Evolutionary conservation across 1,140 invertebrate genomes (phyloP).

Genomic region (Drosophila ogumai): DNA sequence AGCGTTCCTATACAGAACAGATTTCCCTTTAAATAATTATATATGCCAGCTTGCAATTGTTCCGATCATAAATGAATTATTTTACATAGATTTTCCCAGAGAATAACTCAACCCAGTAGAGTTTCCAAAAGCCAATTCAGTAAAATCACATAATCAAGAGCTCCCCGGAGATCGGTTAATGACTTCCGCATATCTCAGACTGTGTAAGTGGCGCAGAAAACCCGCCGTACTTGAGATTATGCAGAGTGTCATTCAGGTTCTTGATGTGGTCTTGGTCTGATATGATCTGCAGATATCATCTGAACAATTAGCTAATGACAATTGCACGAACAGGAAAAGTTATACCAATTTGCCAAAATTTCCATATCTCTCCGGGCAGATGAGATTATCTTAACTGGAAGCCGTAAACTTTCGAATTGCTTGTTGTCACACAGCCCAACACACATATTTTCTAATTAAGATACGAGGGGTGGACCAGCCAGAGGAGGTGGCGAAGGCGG

Average conservation of each 20-base stretch:
- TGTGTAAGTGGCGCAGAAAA: slow-evolving; percentile 34
- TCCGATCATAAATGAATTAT: slow-evolving; percentile 14
- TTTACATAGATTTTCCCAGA: slow-evolving; percentile 21
- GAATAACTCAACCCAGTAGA: slow-evolving; percentile 8
- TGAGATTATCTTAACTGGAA: slow-evolving; percentile 60
- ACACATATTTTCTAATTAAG: slow-evolving; percentile 70
- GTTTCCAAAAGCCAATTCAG: slow-evolving; percentile 41
- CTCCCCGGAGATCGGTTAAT: slow-evolving; percentile 20
- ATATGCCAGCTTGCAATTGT: slow-evolving; percentile 17
- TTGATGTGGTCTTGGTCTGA: slow-evolving; percentile 4
- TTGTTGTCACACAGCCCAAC: slow-evolving; percentile 40
- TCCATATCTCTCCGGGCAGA: slow-evolving; percentile 44
- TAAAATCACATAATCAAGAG: slow-evolving; percentile 12
- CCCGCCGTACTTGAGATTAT: slow-evolving; percentile 72
- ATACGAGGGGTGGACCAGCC: slow-evolving; percentile 20
- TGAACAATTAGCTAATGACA: slow-evolving; percentile 46
- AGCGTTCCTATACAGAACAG: neutral
- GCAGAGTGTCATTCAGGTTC: slow-evolving; percentile 44
- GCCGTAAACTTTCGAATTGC: slow-evolving; percentile 63
- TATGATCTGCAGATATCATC: slow-evolving; percentile 43
- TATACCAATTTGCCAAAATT: slow-evolving; percentile 60
- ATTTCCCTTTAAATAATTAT: slow-evolving; percentile 28
- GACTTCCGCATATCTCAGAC: slow-evolving; percentile 65
- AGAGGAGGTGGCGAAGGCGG: slow-evolving; percentile 11
- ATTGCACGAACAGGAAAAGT: slow-evolving; percentile 57